A percentile compares a stretch with the other conserved stretches of the same genome.
Evolutionary conservation across 2,888 invertebrate species (phyloP).

Genomic region (Brenthis ino): DNA sequence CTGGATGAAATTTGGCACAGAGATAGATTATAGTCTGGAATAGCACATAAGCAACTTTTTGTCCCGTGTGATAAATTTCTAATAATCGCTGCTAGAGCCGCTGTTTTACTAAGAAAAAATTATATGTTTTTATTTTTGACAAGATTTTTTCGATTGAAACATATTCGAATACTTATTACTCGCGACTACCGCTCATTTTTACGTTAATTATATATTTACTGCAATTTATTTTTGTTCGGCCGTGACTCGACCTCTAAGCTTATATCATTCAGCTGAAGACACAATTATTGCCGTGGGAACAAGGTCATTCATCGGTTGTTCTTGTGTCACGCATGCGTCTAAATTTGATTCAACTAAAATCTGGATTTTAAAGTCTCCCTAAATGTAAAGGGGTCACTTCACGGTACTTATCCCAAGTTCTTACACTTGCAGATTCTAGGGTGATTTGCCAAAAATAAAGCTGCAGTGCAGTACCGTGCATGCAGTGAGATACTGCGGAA

Average conservation of each 20-base stretch:
- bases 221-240: constrained; percentile 30
- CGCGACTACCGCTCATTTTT: background rate
- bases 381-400: constrained; percentile 53
- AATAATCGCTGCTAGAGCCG: too few species aligned
- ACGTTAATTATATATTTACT: background rate
- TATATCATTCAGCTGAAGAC: constrained; percentile 42
- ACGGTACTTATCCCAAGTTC: constrained; percentile 41
- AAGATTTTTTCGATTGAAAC: background rate
- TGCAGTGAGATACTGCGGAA: constrained; percentile 73
- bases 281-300: constrained; percentile 46
- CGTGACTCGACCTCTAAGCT: constrained; percentile 42
- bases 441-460: constrained; percentile 78
- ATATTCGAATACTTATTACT: background rate
- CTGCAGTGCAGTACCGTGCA: constrained; percentile 79
- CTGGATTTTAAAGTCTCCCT: background rate
- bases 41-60: too few species aligned
- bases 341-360: constrained; percentile 31
- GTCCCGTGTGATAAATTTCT: too few species aligned
- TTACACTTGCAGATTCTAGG: constrained; percentile 45
- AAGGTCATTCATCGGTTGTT: constrained; percentile 44
- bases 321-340: constrained; percentile 46
- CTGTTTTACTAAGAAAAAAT: too few species aligned
- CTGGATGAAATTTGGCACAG: too few species aligned
- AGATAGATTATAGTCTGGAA: too few species aligned
- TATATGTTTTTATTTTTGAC: too few species aligned